phyloP scores from a whole-genome alignment of 2,888 invertebrate species.

The Hirtodrosophila alboralis region DNA sequence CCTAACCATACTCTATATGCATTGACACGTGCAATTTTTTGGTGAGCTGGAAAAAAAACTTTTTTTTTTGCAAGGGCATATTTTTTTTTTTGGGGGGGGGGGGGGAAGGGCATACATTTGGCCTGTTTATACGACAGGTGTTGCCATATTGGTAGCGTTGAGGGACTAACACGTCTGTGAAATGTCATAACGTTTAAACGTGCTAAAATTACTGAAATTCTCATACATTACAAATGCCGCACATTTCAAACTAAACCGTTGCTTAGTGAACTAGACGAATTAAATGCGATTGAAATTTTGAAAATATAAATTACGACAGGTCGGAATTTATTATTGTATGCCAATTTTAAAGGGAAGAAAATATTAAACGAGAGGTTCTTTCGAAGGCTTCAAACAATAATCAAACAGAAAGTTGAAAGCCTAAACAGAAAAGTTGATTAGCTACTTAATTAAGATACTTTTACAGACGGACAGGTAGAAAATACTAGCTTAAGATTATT shows the following conservation, averaged over 20 bases:
- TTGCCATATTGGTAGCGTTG: slow-evolving; percentile 67
- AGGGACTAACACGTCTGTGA: slow-evolving; percentile 74
- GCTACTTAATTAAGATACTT: no score
- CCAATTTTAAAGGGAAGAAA: no score
- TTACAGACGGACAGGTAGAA: no score
- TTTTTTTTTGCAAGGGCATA: slow-evolving; percentile 27
- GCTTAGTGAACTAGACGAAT: slow-evolving; percentile 18
- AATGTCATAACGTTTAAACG: slow-evolving; percentile 82
- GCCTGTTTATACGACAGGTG: slow-evolving; percentile 75
- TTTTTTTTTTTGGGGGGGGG: no score
- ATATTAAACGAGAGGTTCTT: no score
- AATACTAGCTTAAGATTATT: no score
- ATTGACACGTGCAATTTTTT: slow-evolving; percentile 54
- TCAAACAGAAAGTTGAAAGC: no score
- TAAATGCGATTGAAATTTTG: slow-evolving; percentile 17
- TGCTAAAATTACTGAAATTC: slow-evolving; percentile 71
- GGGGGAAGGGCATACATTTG: slow-evolving; percentile 23
- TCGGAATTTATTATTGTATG: no score
- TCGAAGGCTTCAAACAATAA: no score
- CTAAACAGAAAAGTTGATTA: no score
- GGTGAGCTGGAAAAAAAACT: slow-evolving; percentile 43
- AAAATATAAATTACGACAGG: not conserved
- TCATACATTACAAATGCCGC: slow-evolving; percentile 18
- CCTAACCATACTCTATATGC: slow-evolving; percentile 13
- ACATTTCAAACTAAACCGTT: slow-evolving; percentile 8